These are phyloP conservation scores for Abramis brama DNA, from an alignment of 2,113 vertebrate species.

Conservation along the genomic window DNA sequence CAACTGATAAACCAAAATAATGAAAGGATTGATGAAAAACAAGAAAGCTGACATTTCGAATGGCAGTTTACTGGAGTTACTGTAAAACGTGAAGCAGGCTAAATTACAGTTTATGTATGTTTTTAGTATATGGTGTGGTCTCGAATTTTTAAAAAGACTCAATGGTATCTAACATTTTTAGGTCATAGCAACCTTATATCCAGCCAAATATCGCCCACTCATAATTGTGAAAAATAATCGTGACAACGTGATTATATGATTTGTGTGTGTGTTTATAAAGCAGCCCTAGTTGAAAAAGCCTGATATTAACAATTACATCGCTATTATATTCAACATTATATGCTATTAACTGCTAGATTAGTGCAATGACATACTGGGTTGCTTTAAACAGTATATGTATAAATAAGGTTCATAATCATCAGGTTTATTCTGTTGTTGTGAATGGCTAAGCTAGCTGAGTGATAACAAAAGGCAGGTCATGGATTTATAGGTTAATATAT, in stretches of 20 bases:
- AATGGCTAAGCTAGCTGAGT: conserved; percentile 11
- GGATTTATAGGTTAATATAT: neutral
- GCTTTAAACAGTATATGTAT: neutral
- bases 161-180: no score
- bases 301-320: neutral
- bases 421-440: neutral
- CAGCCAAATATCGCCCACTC: no score
- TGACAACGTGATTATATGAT: no score
- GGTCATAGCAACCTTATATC: no score
- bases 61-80: neutral
- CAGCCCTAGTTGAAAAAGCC: neutral
- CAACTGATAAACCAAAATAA: neutral
- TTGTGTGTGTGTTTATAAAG: no score
- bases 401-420: neutral
- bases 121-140: no score
- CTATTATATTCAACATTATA: neutral
- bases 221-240: no score
- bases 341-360: neutral
- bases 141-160: no score
- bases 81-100: neutral
- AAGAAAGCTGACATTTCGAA: neutral
- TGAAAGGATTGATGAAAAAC: neutral
- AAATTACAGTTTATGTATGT: neutral
- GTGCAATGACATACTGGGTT: neutral
- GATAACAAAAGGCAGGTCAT: conserved; percentile 5